Percentiles rank a stretch among this genome's conserved stretches.
phyloP scores from a whole-genome alignment of 2,113 vertebrate genomes.

The Apus apus region DNA sequence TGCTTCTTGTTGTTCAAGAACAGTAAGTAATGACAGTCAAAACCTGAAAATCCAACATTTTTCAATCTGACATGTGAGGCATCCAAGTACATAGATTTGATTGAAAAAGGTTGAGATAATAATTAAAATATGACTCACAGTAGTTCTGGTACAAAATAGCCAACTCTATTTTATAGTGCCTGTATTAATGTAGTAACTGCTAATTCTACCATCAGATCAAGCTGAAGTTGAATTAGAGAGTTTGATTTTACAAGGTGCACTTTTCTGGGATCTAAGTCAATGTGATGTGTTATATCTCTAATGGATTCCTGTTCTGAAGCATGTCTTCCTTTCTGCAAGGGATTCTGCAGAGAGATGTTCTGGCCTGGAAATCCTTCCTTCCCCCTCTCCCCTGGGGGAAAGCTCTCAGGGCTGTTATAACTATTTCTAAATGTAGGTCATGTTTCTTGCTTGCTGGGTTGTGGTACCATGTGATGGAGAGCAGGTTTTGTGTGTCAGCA shows the following conservation, averaged over 20 bases:
- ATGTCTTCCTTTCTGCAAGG: neutral
- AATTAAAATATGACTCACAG: neutral
- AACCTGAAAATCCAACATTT: neutral
- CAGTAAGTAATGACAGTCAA: neutral
- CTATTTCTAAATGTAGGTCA: neutral
- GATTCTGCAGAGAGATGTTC: neutral
- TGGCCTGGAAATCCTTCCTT: neutral
- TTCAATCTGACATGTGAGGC: neutral
- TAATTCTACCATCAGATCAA: neutral
- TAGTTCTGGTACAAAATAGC: neutral
- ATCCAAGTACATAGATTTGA: neutral
- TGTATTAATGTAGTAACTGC: neutral
- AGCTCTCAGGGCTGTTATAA: neutral
- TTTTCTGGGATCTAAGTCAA: neutral
- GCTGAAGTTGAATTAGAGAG: neutral
- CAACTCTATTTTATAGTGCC: neutral
- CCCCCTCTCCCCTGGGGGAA: accelerated
- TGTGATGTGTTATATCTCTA: neutral
- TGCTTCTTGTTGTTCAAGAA: neutral
- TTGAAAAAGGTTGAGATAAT: neutral
- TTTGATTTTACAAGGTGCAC: neutral
- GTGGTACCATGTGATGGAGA: neutral
- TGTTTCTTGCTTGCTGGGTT: accelerated
- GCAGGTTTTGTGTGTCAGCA: neutral
- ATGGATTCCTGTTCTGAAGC: neutral